Percentiles rank a stretch among this genome's conserved stretches.
Conservation (phyloP, 1,140 invertebrate species). For the Drosophila pachea region DNA sequence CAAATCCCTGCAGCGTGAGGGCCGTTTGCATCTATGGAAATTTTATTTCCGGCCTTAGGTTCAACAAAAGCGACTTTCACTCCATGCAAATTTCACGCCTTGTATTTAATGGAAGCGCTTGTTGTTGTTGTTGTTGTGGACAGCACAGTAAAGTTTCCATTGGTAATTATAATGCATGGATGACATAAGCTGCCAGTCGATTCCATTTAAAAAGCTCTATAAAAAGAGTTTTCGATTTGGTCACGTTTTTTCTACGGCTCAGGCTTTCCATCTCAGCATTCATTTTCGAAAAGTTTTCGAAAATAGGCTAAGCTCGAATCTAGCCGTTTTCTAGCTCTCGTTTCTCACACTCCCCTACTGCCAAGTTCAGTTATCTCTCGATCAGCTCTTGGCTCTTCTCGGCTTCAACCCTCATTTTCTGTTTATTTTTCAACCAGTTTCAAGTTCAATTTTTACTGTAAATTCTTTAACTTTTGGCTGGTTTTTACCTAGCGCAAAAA, state of each 20-base stretch:
- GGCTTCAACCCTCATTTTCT: background rate
- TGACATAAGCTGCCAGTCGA: conserved; percentile 4
- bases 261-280: no score
- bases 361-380: conserved; percentile 7
- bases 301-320: no score
- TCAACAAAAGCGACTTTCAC: conserved; percentile 23
- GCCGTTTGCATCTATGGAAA: background rate
- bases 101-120: background rate
- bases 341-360: background rate
- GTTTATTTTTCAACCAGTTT: conserved; percentile 10
- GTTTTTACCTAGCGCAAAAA: conserved; percentile 14
- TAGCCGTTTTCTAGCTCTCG: background rate
- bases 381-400: background rate
- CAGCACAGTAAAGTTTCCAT: conserved; percentile 10
- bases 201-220: conserved; percentile 1
- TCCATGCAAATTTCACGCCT: conserved; percentile 9
- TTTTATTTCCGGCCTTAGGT: conserved; percentile 18
- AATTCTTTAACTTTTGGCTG: background rate
- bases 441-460: conserved; percentile 16
- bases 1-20: background rate
- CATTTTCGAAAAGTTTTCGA: no score
- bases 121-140: conserved; percentile 6
- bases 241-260: no score
- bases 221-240: background rate
- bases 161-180: conserved; percentile 19